These are phyloP conservation scores for Pachydiplax longipennis DNA, from an alignment of 2,888 invertebrate species.

Conservation along the genomic window DNA sequence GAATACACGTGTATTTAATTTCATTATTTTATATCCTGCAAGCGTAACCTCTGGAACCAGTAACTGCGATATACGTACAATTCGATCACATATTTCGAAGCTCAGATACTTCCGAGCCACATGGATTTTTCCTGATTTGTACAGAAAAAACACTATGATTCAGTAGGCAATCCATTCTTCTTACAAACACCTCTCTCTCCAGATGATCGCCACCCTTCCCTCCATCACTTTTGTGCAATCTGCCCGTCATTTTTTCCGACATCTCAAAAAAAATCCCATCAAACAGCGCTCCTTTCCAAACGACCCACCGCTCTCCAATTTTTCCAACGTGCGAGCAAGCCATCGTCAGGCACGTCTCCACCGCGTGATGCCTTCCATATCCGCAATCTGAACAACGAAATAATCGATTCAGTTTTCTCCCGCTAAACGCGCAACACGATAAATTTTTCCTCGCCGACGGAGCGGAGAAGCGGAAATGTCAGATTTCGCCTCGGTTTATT, in stretches of 20 bases:
- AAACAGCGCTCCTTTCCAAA: not conserved
- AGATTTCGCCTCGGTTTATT: not conserved
- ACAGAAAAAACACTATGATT: too few relatives aligned
- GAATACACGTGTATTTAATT: too few relatives aligned
- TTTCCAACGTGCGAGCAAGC: not conserved
- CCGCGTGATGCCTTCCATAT: not conserved
- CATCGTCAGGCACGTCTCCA: not conserved
- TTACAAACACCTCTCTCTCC: too few relatives aligned
- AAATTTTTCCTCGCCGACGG: not conserved
- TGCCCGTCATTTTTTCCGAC: not conserved
- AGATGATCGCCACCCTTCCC: too few relatives aligned
- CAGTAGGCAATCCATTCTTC: too few relatives aligned
- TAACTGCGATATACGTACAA: too few relatives aligned
- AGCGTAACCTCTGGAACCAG: too few relatives aligned
- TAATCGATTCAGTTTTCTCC: not conserved
- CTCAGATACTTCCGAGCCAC: too few relatives aligned
- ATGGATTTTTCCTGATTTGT: too few relatives aligned
- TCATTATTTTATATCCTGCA: too few relatives aligned
- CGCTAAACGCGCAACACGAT: not conserved
- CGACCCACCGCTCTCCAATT: not conserved
- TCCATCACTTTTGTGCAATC: too few relatives aligned
- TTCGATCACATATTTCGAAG: too few relatives aligned
- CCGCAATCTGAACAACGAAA: not conserved
- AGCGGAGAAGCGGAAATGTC: not conserved
- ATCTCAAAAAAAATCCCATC: not conserved